phyloP scores from a whole-genome alignment of 2,797 vertebrate species.

The Champsocephalus gunnari region DNA sequence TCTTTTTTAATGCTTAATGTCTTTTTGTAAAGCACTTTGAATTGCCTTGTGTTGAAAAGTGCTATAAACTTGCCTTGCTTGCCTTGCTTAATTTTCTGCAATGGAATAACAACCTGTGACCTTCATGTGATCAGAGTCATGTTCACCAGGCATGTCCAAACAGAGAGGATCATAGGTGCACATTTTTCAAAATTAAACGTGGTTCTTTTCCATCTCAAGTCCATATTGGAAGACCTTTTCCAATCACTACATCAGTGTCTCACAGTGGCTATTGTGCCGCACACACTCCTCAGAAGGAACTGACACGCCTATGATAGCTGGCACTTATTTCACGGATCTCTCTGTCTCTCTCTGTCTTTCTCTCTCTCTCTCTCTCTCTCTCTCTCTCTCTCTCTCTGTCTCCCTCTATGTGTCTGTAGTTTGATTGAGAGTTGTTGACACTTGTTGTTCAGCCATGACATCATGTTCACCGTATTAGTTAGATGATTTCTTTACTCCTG shows the following conservation, averaged over 20 bases:
- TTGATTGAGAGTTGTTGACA: background rate
- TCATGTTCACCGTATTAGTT: background rate
- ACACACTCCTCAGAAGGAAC: slow-evolving; percentile 5
- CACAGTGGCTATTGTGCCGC: background rate
- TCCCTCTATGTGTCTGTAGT: slow-evolving; percentile 4
- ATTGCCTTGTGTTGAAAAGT: no score
- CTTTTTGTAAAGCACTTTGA: no score
- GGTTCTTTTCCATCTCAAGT: slow-evolving; percentile 5
- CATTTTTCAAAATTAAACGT: slow-evolving; percentile 5
- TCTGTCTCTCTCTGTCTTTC: background rate
- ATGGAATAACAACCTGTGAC: background rate
- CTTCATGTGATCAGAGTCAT: background rate
- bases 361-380: background rate
- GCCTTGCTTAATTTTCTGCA: background rate
- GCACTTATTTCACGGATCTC: slow-evolving; percentile 10
- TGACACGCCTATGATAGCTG: slow-evolving; percentile 26
- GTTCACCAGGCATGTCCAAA: slow-evolving; percentile 3
- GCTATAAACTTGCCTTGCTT: no score
- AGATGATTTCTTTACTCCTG: background rate
- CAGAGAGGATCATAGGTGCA: background rate
- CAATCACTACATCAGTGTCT: slow-evolving; percentile 18
- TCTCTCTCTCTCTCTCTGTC: no score
- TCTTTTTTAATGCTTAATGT: no score
- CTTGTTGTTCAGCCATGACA: slow-evolving; percentile 2
- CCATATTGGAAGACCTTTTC: slow-evolving; percentile 6